Percentiles rank a stretch among this genome's conserved stretches.
phyloP scores from a whole-genome alignment of 2,888 invertebrate species.

The Pseudococcus viburni region DNA sequence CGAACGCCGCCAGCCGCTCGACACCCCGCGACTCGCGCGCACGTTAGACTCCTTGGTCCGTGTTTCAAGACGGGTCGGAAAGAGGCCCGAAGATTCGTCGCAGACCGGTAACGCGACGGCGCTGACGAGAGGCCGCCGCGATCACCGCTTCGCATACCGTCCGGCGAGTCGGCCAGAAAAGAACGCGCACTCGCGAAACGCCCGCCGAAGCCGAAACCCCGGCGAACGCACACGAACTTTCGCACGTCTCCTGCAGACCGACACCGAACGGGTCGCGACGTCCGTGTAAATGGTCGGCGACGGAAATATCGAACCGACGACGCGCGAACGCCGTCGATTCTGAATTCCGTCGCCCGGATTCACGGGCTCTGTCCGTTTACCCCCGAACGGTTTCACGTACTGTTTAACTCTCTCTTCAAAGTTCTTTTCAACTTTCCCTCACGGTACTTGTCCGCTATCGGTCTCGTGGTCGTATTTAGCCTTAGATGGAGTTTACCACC shows the following conservation, averaged over 20 bases:
- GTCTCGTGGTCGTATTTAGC: slow-evolving; percentile 78
- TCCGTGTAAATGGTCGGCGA: slow-evolving; percentile 53
- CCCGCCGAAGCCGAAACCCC: slow-evolving; percentile 46
- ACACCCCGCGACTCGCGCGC: slow-evolving; percentile 79
- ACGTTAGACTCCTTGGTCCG: slow-evolving; percentile 83
- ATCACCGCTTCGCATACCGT: slow-evolving; percentile 69
- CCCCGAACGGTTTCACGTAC: slow-evolving; percentile 69
- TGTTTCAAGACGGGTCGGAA: slow-evolving; percentile 78
- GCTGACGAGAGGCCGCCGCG: slow-evolving; percentile 69
- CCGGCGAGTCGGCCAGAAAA: slow-evolving; percentile 60
- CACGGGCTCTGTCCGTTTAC: slow-evolving; percentile 71
- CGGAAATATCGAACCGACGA: slow-evolving; percentile 56
- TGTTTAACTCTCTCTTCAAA: slow-evolving; percentile 77
- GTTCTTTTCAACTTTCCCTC: slow-evolving; percentile 82
- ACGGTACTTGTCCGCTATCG: slow-evolving; percentile 80
- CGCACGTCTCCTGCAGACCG: slow-evolving; percentile 57
- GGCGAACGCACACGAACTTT: slow-evolving; percentile 1
- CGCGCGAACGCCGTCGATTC: slow-evolving; percentile 21
- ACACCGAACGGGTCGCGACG: slow-evolving; percentile 67
- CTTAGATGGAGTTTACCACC: slow-evolving; percentile 77
- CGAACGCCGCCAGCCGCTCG: neutral
- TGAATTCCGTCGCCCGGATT: slow-evolving; percentile 70
- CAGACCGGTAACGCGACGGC: slow-evolving; percentile 71
- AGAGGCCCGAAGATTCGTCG: slow-evolving; percentile 72
- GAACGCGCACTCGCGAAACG: slow-evolving; percentile 19